phyloP scores from a whole-genome alignment of 2,113 vertebrate genomes.

The Alligator mississippiensis region DNA sequence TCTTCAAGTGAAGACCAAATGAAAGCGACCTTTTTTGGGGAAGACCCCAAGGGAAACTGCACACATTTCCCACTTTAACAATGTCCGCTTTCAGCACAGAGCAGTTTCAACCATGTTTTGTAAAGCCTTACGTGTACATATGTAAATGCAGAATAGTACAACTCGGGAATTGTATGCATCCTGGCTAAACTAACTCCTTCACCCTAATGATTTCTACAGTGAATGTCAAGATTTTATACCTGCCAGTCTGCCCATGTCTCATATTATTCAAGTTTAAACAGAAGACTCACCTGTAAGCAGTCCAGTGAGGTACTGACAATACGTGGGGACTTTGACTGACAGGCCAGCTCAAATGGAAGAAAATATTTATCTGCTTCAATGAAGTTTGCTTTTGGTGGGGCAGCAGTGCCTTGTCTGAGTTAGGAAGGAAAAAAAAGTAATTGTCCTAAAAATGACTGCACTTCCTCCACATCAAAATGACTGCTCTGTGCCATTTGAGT shows the following conservation, averaged over 20 bases:
- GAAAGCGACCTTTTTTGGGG: background rate
- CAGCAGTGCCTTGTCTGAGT: conserved; percentile 85
- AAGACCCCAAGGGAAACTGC: background rate
- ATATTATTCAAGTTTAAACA: background rate
- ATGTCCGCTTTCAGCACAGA: background rate
- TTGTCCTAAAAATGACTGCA: background rate
- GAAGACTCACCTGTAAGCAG: conserved; percentile 89
- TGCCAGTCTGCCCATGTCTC: background rate
- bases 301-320: conserved; percentile 96
- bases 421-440: conserved; percentile 17
- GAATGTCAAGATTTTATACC: background rate
- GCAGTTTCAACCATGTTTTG: background rate
- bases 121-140: background rate
- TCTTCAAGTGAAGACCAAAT: background rate
- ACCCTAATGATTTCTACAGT: background rate
- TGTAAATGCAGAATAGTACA: background rate
- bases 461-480: background rate
- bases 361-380: conserved; percentile 98
- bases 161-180: background rate
- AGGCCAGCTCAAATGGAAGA: conserved; percentile 96
- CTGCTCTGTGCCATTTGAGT: background rate
- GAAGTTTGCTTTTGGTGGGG: conserved; percentile 93
- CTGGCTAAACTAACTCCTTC: background rate
- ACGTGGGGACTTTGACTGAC: conserved; percentile 95
- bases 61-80: background rate